Evolutionary conservation across 2,797 vertebrate genomes (phyloP).

Genomic region (Dromococcyx pavoninus): DNA sequence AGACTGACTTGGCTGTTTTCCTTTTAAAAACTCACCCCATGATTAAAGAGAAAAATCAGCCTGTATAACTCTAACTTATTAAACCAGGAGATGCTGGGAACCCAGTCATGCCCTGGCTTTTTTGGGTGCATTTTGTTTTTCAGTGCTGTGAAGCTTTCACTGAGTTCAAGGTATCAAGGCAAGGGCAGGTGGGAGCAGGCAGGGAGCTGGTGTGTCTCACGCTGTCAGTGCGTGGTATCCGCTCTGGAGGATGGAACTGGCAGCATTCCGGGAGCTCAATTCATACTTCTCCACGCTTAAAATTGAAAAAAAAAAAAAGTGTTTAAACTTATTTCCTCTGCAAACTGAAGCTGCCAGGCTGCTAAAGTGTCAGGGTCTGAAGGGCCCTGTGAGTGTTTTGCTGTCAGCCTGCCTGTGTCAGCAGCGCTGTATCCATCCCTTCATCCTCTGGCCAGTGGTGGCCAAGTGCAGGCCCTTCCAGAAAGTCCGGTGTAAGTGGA

Average conservation of each 20-base stretch:
- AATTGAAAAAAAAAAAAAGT: background rate
- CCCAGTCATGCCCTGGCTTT: background rate
- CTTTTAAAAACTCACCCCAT: constrained; percentile 61
- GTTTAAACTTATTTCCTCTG: background rate
- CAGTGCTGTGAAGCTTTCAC: background rate
- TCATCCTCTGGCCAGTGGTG: too few species aligned
- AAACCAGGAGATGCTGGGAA: constrained; percentile 10
- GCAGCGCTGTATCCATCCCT: background rate
- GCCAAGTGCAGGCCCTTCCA: background rate
- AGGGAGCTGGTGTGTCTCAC: fast-evolving
- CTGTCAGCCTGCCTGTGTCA: background rate
- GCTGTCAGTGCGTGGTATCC: fast-evolving
- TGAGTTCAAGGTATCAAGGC: fast-evolving
- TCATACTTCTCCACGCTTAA: fast-evolving
- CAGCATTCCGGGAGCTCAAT: background rate
- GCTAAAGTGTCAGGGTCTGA: background rate
- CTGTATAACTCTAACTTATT: background rate
- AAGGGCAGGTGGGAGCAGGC: background rate
- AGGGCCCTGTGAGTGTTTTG: background rate
- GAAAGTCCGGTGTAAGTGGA: background rate
- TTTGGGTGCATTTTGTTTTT: background rate
- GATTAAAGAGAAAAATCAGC: constrained; percentile 33
- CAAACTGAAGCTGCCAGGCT: background rate
- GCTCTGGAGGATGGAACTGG: background rate
- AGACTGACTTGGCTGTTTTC: constrained; percentile 61